Percentiles rank a stretch among this genome's conserved stretches.
These are phyloP conservation scores for Danaus plexippus DNA, from an alignment of 1,140 invertebrate genomes.

Conservation along the genomic window DNA sequence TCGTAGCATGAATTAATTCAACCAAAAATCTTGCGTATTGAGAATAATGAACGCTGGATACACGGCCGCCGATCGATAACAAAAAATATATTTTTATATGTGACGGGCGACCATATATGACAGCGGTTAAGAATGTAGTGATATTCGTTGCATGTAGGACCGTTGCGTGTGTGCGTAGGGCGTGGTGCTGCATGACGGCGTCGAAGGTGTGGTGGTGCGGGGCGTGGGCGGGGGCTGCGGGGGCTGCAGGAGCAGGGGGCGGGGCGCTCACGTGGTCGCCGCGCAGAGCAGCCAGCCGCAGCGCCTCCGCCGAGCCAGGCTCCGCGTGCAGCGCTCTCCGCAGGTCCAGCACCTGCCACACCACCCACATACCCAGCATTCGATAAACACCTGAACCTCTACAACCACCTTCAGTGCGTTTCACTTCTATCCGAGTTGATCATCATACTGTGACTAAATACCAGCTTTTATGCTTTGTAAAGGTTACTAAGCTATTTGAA, in stretches of 20 bases:
- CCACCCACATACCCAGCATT: conserved; percentile 18
- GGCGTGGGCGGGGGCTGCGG: conserved; percentile 40
- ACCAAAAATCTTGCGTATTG: not conserved
- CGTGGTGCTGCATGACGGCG: conserved; percentile 67
- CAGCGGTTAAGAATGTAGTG: not conserved
- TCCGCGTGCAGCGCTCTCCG: conserved; percentile 78
- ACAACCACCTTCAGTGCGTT: too few relatives aligned
- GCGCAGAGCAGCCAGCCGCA: conserved; percentile 66
- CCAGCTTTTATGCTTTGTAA: too few relatives aligned
- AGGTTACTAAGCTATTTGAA: not conserved
- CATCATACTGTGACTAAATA: too few relatives aligned
- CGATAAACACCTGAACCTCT: too few relatives aligned
- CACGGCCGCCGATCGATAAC: too few relatives aligned
- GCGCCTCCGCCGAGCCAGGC: conserved; percentile 69
- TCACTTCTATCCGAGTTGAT: too few relatives aligned
- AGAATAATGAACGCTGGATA: conserved; percentile 1
- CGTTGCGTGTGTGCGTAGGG: conserved; percentile 54
- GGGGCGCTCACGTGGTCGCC: conserved; percentile 62
- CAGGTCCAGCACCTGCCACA: conserved; percentile 77
- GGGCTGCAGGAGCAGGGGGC: conserved; percentile 28
- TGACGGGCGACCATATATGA: too few relatives aligned
- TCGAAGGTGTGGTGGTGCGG: conserved; percentile 67
- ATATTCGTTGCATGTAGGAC: conserved; percentile 22
- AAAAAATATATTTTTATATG: too few relatives aligned
- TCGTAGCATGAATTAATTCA: not conserved